Conservation (phyloP, 2,113 vertebrate species). For the Apodemus sylvaticus region DNA sequence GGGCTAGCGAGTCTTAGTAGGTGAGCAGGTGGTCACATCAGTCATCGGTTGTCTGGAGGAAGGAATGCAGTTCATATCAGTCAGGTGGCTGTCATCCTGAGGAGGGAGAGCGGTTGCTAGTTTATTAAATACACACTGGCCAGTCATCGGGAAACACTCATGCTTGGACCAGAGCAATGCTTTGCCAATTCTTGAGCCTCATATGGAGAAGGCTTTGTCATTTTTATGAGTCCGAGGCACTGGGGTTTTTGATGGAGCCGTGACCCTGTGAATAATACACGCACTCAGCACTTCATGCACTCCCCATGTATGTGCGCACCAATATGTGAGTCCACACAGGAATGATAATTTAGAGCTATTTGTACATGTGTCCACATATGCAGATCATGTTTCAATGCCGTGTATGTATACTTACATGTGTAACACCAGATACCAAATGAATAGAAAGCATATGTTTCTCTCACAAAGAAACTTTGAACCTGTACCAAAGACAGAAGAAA, state of each 20-base stretch:
- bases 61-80: neutral
- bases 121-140: neutral
- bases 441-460: neutral
- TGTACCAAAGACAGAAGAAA: constrained; percentile 37
- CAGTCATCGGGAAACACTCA: neutral
- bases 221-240: neutral
- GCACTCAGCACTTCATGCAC: neutral
- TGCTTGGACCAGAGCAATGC: neutral
- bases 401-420: neutral
- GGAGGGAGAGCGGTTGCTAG: neutral
- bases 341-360: neutral
- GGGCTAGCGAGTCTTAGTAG: neutral
- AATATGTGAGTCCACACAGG: neutral
- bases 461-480: neutral
- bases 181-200: neutral
- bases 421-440: neutral
- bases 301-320: neutral
- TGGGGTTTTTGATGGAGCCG: neutral
- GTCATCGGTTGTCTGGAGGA: neutral
- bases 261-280: neutral
- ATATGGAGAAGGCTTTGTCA: neutral
- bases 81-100: neutral
- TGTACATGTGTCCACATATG: neutral
- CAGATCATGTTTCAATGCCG: neutral
- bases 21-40: neutral